Evolutionary conservation across 2,113 vertebrate genomes (phyloP), one percentile per base, ranked within the genome.

Genomic region (Engraulis encrasicolus): DNA sequence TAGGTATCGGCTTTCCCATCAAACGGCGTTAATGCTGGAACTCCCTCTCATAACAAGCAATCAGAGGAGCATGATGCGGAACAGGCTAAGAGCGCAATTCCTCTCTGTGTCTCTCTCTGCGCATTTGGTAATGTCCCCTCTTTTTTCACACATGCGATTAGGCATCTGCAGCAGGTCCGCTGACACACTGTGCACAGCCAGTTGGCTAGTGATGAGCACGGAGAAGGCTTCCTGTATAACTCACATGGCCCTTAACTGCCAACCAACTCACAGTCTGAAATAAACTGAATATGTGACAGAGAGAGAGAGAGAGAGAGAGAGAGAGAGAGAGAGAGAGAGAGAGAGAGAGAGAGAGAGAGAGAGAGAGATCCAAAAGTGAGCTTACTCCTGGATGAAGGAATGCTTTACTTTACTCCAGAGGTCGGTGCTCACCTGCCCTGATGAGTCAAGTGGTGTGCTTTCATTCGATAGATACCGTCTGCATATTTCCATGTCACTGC

Each of bases 61-160:
- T 66, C 58, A 27, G 23, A 27, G 58, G 31, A 66, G n/a, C 23
- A 12, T 66, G 58, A 66, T 15, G 23, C 27, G 27, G 58, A 23
- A 11, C 58, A 11, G 58, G 58, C 58, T 12, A 9, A 7, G n/a
- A 66, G 6, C n/a, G 27, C 58, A 66, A 23, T 27, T 31, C n/a
- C 58, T 66, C n/a, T 66, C 58, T 66, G n/a, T 66, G 11, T 23
- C 58, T 66, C n/a, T 66, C 58, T 66, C 58, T 66, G 11, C 1
- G 58, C 58, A 14, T 66, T 61, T n/a, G n/a, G n/a, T 66, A 27
- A 66, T 66, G 58, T 27, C 31, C 58, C 27, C 58, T 31, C 40
- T 66, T 66, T 66, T 66, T 66, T 66, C 27, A 66, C 58, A 66
- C 58, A 66, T 66, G 27, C 54, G n/a, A 66, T 66, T 66, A 66